These are phyloP conservation scores for Eucidaris tribuloides DNA, from an alignment of 35 echinoderm and acorn worm genomes.

Conservation along the genomic window DNA sequence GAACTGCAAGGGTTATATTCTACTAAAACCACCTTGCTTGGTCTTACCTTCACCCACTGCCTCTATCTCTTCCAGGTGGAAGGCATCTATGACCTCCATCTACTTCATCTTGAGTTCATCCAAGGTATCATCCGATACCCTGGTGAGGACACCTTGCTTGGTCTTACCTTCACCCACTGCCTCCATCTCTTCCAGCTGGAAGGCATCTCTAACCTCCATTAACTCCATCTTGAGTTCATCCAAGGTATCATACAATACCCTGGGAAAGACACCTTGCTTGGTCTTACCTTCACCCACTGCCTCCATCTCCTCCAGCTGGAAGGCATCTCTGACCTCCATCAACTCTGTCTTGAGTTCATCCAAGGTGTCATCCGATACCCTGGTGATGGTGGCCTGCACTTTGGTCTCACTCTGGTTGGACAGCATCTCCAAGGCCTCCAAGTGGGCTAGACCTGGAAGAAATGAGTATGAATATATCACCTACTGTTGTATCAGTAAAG, in stretches of 20 bases:
- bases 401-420: slow-evolving; percentile 95
- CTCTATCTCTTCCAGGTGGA: no score
- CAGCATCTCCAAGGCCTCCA: slow-evolving; percentile 93
- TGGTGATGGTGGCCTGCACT: slow-evolving; percentile 64
- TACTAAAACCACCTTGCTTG: no score
- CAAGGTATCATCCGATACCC: no score
- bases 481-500: no score
- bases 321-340: slow-evolving; percentile 93
- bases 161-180: slow-evolving; percentile 53
- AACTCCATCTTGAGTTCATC: slow-evolving; percentile 77
- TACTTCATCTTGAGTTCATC: no score
- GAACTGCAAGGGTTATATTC: no score
- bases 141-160: no score
- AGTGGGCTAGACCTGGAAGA: slow-evolving; percentile 84
- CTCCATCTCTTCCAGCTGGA: slow-evolving; percentile 88
- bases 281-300: slow-evolving; percentile 53
- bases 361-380: slow-evolving; percentile 38
- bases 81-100: no score
- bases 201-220: slow-evolving; percentile 93
- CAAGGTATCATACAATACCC: slow-evolving; percentile 38
- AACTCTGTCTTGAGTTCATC: slow-evolving; percentile 79
- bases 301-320: slow-evolving; percentile 88
- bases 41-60: not conserved
- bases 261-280: slow-evolving; percentile 31
- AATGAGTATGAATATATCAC: no score